These are phyloP conservation scores for Myzus persicae DNA, from an alignment of 1,140 invertebrate genomes.

Conservation along the genomic window DNA sequence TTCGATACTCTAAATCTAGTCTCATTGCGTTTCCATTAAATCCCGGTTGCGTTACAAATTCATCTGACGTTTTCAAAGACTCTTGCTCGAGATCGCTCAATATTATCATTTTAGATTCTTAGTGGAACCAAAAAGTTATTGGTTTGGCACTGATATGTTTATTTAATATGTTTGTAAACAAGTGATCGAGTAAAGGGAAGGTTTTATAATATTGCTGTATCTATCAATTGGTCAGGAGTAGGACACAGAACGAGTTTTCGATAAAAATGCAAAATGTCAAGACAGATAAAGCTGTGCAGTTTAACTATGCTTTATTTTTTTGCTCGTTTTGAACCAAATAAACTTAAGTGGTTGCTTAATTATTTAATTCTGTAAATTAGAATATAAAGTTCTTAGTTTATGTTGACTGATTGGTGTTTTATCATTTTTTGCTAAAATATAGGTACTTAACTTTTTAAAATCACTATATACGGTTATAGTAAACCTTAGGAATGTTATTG, in stretches of 20 bases:
- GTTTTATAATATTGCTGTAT: not conserved
- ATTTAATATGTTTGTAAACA: not conserved
- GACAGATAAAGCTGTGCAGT: not conserved
- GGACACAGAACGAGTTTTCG: not conserved
- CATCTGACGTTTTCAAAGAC: not conserved
- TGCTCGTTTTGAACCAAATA: not conserved
- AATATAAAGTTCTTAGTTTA: not conserved
- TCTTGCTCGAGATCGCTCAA: not conserved
- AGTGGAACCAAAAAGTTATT: not conserved
- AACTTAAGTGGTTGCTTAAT: not conserved
- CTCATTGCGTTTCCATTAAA: not conserved
- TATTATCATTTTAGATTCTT: not conserved
- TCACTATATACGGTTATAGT: not conserved
- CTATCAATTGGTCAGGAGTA: not conserved
- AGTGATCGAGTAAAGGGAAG: not conserved
- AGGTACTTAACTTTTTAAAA: not conserved
- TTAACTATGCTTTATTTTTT: not conserved
- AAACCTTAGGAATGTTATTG: not conserved
- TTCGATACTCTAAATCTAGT: conserved; percentile 4
- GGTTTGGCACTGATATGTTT: not conserved
- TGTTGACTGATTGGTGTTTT: not conserved
- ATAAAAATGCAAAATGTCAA: not conserved
- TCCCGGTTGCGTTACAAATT: not conserved
- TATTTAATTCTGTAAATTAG: not conserved
- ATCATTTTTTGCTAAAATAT: not conserved